Base-by-base conservation (phyloP, 2,797 vertebrate genomes). In the Pygocentrus nattereri region DNA sequence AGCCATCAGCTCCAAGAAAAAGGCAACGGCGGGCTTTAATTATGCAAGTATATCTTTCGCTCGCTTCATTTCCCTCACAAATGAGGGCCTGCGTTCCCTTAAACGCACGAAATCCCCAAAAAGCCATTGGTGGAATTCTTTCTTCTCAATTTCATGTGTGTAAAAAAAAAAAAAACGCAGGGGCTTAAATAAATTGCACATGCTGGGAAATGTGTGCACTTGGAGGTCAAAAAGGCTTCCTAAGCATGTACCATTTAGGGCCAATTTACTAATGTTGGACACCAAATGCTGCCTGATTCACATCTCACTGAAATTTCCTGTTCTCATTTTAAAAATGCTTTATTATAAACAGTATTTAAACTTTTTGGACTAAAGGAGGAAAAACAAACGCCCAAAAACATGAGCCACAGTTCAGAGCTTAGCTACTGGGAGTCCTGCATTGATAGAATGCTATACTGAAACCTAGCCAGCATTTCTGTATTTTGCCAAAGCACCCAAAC, bases 121-220 rank as follows among this genome's bases (percentile, higher is more conserved):
- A 84, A 79, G 65, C 67, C 82, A 76, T 78, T 74, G 61, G 30
- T 47, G 18, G 52, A 68, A 84, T 84, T 84, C 73, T 79, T 84
- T 79, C 64, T 70, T 71, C 73, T 80, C 73, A 64, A 65, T 71
- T 79, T 76, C 82, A 71, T 49, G 44, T 62, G 19, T 47, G 16
- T 13, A 44, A 71, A 71, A 80, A 65, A 72, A n/a, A 59, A 59
- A 38, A 21, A 8, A 16, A 27, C 18, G 27, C 21, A 21, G n/a
- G 41, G 62, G 89, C 87, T 31, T 78, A 93, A 93, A 94, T 93
- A 88, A 92, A 89, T 92, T 91, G 92, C 93, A 94, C 89, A 92
- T 94, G 93, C 91, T 93, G 88, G 89, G 90, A 91, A 93, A 92
- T 87, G 88, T 91, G 92, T 89, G 91, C 84, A 78, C 27, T 18